A percentile compares a stretch with the other conserved stretches of the same genome.
These are phyloP conservation scores for Anthrax anthrax DNA, from an alignment of 2,888 invertebrate genomes.

Conservation along the genomic window DNA sequence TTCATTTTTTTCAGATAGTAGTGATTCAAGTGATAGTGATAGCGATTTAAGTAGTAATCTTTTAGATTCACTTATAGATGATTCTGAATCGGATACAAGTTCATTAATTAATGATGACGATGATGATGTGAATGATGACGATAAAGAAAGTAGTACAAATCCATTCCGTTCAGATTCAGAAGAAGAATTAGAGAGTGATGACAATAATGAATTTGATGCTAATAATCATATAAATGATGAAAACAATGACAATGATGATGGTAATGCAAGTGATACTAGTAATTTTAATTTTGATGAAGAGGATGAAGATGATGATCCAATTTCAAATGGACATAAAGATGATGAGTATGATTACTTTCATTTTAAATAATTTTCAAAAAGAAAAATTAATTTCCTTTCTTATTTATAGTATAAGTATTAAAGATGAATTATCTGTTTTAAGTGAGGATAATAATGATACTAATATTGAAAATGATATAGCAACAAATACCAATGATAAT, in stretches of 20 bases:
- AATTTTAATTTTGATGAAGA: not conserved
- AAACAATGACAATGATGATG: not conserved
- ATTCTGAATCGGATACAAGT: not conserved
- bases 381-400: not conserved
- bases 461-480: not conserved
- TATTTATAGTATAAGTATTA: slow-evolving; percentile 1
- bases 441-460: not conserved
- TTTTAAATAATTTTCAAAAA: too few species aligned
- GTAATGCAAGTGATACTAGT: not conserved
- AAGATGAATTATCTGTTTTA: not conserved
- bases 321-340: not conserved
- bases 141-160: too few species aligned
- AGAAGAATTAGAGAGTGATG: not conserved
- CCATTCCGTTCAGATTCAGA: too few species aligned
- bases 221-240: not conserved
- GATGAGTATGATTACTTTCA: not conserved
- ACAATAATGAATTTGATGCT: not conserved
- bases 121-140: not conserved
- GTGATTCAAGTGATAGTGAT: not conserved
- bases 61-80: not conserved
- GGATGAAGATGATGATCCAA: not conserved
- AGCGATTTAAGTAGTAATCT: too few species aligned
- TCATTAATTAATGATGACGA: not conserved
- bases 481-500: not conserved
- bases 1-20: not conserved